Base-by-base conservation (phyloP, 2,888 invertebrate species). In the Patella caerulea region DNA sequence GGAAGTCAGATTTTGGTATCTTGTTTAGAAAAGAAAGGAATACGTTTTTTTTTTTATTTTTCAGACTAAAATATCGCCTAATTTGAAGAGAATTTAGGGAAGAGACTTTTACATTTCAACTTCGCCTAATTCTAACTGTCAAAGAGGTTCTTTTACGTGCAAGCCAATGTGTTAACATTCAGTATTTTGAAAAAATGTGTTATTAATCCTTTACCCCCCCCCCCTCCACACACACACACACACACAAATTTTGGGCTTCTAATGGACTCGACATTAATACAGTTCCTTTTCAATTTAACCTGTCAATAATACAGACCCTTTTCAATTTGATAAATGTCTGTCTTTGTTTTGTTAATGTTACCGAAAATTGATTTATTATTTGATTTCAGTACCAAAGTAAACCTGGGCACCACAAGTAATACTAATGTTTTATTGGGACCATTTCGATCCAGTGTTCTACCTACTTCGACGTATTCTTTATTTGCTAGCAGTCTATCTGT, bases 361-460 rank as follows among this genome's bases (percentile, higher is more conserved):
- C 0, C 11, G 9, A 11, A 19, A 65, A 19, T 19, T 2, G 9
- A 19, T 19, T 24, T 24, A 9, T 65, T 65, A 3, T 24, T 65
- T 17, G 15, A 14, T 81, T 80, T 2, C 76, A 85, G 84, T 79
- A 69, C 75, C n/a, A 74, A 80, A 9, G 54, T 85, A 3, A 81
- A 81, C n/a, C 78, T 87, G 5, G 86, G 86, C 7, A 78, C 78
- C 12, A 82, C 83, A 3, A 76, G 78, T 15, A 73, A 69, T 7
- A 15, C 74, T 11, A 74, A 73, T 3, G 34, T 77, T 1, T 75
- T 56, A 59, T 84, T 83, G 77, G 86, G 86, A 24, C 86, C 86
- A 70, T 87, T 86, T 78, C 82, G 84, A 17, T 52, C 29, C 34
- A 53, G 72, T 12, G 80, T 80, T 70, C 82, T 82, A 77, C 86